Base-by-base conservation (phyloP, 2,888 invertebrate species). In the Harpalus rufipes region DNA sequence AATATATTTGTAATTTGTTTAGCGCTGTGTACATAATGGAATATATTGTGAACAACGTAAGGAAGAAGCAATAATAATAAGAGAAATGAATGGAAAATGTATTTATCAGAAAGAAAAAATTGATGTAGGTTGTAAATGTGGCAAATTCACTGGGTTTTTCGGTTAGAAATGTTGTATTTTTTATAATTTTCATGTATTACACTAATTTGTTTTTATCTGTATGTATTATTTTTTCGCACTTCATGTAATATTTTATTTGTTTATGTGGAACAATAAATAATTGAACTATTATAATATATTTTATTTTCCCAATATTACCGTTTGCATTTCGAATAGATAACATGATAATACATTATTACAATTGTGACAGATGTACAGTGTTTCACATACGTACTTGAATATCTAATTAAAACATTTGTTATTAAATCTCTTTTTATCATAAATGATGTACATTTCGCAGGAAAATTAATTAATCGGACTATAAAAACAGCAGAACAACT, bases 341-440 rank as follows among this genome's bases (percentile, higher is more conserved):
- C 21, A 25, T n/a, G 68, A 65, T 39, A 68, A 39, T 3, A 68
- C n/a, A 32, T 32, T 68, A 68, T 68, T 68, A 68, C 68, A 68
- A 39, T n/a, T 68, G 39, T 39, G 39, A 68, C 68, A 68, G 32
- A 32, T 68, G 68, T 68, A 10, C 12, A 3, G 21, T 21, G 21
- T 21, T 21, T 21, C 21, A 21, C 21, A 21, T 39, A 32, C 10
- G 21, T 12, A 68, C 68, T 68, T 14, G 68, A 68, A 68, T 41
- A 68, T 39, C 39, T 68, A 68, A 68, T 68, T 68, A 39, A 39
- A 68, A n/a, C 21, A 14, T 12, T 14, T 32, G 25, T 8, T 63
- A 63, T 63, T 21, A 1, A 21, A 8, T 21, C 5, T 3, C 7
- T 25, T 63, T 63, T 63, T 63, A 63, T 63, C 25, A 21, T 5